Base-by-base conservation (phyloP, 2,888 invertebrate genomes). In the Sisyra terminalis region DNA sequence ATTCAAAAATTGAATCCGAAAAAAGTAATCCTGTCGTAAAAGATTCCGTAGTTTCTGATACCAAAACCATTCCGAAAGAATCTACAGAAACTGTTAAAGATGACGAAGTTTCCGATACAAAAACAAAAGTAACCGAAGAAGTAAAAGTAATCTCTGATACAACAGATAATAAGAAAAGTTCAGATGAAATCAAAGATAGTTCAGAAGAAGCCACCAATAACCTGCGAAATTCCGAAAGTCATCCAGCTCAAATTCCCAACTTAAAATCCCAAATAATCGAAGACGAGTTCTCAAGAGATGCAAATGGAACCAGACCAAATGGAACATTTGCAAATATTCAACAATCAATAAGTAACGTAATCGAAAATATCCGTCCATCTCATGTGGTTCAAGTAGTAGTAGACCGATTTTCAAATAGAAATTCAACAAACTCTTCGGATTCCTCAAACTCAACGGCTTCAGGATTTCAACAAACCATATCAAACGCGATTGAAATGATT, bases 181-280 rank as follows among this genome's bases (percentile, higher is more conserved):
- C 2, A 14, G 15, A 37, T 16, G 15, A 37, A 5, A 3, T 31
- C n/a, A 11, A 11, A 11, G n/a, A 31, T 4, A 18, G 14, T 11
- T n/a, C n/a, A n/a, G 24, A 24, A 24, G 24, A 24, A 5, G 3
- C 24, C 7, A 5, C 24, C 3, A 24, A 24, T 24, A 24, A 7
- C 7, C 16, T 41, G n/a, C 32, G 41, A 18, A 13, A 18, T 13
- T 41, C 41, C 10, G 41, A 41, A 41, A 29, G 30, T 32, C 41
- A 41, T 11, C 32, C 30, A 18, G 41, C 41, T 9, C 41, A 41
- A 32, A 34, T 41, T n/a, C 38, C 38, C 18, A 17, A 34, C n/a
- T 34, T 29, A 10, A 30, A 29, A 29, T 15, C 11, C n/a, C 13
- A n/a, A 35, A 15, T 36, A 18, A 10, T 29, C 14, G 36, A 42